Base-by-base conservation (phyloP, 2,113 vertebrate genomes). In the Triplophysa tibetana region DNA sequence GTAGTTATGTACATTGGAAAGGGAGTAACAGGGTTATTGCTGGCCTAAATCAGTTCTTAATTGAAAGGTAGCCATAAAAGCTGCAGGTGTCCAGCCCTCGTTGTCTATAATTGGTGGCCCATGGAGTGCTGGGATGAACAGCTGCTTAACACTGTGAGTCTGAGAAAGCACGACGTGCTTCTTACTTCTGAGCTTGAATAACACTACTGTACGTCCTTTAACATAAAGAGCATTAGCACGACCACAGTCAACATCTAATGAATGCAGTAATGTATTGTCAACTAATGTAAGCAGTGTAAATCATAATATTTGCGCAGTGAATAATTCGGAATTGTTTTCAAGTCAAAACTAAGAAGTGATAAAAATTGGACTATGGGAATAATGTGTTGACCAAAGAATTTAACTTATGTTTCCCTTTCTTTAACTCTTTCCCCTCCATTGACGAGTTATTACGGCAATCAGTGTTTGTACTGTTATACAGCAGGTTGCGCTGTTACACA, bases 51-150 rank as follows among this genome's bases (percentile, higher is more conserved):
- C 84, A 83, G 63, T 43, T 79, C 77, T 82, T 88, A 87, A 88
- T 85, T 88, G 85, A 85, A 88, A 84, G 84, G 74, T 67, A 83
- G 87, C 87, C 78, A 84, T 88, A 86, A 88, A 88, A 83, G 26
- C 87, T 33, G 83, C 84, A 82, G 82, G 87, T 85, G 85, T 85
- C 85, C 83, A 62, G 81, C 79, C 84, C 79, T 81, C 79, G 3
- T 67, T 75, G 84, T 74, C 80, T 73, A 64, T 87, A 87, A 87
- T 85, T 82, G 84, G 81, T 83, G 79, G 62, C 21, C 75, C 33
- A 66, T 50, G 70, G 69, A 14, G 69, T 58, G 79, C 68, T 58
- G 75, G 68, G 77, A 77, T 70, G 73, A 75, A 10, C 56, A 61
- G 72, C 74, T 84, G 65, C 82, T 80, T 73, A 80, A 83, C 73